Evolutionary conservation across 2,797 vertebrate species (phyloP).

Genomic region (Darevskia nairensis): DNA sequence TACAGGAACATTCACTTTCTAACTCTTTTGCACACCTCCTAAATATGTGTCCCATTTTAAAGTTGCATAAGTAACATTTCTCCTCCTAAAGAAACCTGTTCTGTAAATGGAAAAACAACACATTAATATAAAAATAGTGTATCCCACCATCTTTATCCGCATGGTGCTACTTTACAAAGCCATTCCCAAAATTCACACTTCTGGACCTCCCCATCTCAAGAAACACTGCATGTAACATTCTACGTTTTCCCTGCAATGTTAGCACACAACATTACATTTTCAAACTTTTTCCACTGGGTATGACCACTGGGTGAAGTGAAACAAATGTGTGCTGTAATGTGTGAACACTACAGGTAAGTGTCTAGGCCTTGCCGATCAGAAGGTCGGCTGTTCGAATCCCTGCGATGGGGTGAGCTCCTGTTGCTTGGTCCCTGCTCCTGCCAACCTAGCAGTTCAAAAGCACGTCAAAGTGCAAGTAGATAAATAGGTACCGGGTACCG

Average conservation of each 20-base stretch:
- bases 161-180: conserved; percentile 3
- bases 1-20: not conserved
- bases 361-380: not conserved
- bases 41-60: not conserved
- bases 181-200: conserved; percentile 2
- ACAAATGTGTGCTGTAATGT: not conserved
- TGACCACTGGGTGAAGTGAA: not conserved
- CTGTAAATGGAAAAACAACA: not conserved
- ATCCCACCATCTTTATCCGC: not conserved
- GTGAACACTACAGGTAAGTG: not conserved
- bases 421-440: too few relatives aligned
- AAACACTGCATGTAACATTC: not conserved
- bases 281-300: not conserved
- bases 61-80: not conserved
- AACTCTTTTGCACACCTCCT: not conserved
- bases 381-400: too few relatives aligned
- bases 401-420: too few relatives aligned
- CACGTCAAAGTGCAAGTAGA: too few relatives aligned
- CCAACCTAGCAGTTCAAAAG: too few relatives aligned
- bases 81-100: conserved; percentile 6
- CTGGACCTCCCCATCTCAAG: not conserved
- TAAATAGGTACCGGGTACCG: too few relatives aligned
- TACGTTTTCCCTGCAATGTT: not conserved
- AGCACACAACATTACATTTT: not conserved
- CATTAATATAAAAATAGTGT: not conserved